Percentiles rank a stretch among this genome's conserved stretches.
phyloP scores from a whole-genome alignment of 2,797 vertebrate species.

The Thamnophis elegans region DNA sequence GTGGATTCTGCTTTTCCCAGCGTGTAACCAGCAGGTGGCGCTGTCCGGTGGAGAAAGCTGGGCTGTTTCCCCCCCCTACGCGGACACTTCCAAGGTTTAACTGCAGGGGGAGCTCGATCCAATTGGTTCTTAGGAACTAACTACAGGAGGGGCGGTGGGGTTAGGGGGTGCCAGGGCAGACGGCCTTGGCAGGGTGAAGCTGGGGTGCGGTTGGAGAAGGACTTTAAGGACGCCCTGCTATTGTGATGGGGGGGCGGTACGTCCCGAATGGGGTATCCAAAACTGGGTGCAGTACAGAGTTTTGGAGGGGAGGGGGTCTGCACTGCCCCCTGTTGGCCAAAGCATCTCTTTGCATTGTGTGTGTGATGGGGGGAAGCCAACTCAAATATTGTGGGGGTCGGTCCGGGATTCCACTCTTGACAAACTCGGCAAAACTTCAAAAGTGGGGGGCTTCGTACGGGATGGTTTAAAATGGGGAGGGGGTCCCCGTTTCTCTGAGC shows the following conservation, averaged over 20 bases:
- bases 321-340: neutral
- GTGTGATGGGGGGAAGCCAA: neutral
- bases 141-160: neutral
- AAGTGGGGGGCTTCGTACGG: neutral
- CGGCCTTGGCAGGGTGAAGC: neutral
- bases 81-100: neutral
- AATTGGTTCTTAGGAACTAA: neutral
- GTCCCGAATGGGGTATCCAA: neutral
- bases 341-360: neutral
- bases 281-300: neutral
- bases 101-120: neutral
- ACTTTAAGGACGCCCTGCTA: neutral
- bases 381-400: neutral
- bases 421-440: neutral
- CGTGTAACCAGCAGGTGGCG: neutral
- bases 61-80: neutral
- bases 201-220: neutral
- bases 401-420: too few relatives aligned
- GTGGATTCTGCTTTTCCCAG: neutral
- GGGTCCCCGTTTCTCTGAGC: neutral
- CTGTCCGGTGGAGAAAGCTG: neutral
- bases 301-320: neutral
- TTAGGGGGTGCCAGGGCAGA: neutral
- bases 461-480: neutral
- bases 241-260: neutral